These are phyloP conservation scores for Pseudorectes ferrugineus DNA, from an alignment of 2,113 vertebrate species.

Conservation along the genomic window DNA sequence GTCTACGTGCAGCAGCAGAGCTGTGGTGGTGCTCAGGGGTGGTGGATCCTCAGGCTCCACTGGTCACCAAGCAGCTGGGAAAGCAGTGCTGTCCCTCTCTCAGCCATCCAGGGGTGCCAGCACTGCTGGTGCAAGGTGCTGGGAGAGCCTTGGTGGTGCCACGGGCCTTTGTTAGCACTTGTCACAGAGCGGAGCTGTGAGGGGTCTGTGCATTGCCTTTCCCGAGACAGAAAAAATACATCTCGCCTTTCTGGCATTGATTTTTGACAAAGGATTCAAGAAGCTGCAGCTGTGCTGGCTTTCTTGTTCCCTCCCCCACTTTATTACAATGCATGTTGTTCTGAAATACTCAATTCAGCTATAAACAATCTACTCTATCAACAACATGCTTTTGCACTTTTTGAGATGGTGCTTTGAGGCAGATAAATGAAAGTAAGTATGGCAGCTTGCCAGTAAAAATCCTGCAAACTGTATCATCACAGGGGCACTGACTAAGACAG, in stretches of 20 bases:
- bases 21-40: not conserved
- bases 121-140: constrained; percentile 1
- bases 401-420: constrained; percentile 86
- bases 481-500: constrained; percentile 64
- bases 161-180: constrained; percentile 52
- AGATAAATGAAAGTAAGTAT: constrained; percentile 87
- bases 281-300: constrained; percentile 69
- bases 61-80: not conserved
- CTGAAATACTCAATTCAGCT: constrained; percentile 83
- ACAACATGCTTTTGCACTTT: constrained; percentile 99
- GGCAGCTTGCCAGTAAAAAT: constrained; percentile 86
- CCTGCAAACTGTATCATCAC: constrained; percentile 72
- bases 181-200: constrained; percentile 53
- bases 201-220: constrained; percentile 52
- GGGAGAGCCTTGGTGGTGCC: not conserved
- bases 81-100: not conserved
- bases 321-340: constrained; percentile 83
- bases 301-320: constrained; percentile 66
- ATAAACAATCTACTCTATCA: constrained; percentile 92
- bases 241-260: constrained; percentile 61
- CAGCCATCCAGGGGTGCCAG: constrained; percentile 4
- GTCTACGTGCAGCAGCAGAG: not conserved
- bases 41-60: not conserved
- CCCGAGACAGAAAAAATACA: constrained; percentile 53
- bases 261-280: constrained; percentile 68